Conservation (phyloP, 2,888 invertebrate genomes). For the Drosophila prostipennis region DNA sequence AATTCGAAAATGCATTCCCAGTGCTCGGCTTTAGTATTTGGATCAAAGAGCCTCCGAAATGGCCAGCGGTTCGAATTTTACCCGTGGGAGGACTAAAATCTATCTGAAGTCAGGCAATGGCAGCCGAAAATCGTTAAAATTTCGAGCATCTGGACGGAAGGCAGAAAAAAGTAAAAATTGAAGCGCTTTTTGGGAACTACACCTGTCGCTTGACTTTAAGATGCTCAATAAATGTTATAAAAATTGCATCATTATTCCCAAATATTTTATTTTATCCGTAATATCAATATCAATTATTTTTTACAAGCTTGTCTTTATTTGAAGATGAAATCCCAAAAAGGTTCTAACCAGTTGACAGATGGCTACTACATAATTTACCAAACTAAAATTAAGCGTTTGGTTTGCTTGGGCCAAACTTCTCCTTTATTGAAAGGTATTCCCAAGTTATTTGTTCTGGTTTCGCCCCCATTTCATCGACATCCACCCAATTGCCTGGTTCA, state of each 20-base stretch:
- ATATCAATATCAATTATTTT: background rate
- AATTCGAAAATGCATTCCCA: slow-evolving; percentile 63
- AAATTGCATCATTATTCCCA: no score
- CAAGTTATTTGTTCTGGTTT: slow-evolving; percentile 23
- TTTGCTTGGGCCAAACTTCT: slow-evolving; percentile 10
- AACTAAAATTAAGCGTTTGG: slow-evolving; percentile 7
- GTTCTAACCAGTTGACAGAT: background rate
- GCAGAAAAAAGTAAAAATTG: background rate
- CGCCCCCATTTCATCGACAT: slow-evolving; percentile 5
- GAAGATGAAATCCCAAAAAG: background rate
- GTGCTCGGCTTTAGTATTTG: slow-evolving; percentile 48
- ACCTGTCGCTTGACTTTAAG: background rate
- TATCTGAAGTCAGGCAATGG: background rate
- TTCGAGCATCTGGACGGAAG: background rate
- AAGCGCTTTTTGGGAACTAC: background rate
- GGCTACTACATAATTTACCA: slow-evolving; percentile 1
- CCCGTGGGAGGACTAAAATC: background rate
- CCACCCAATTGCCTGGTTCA: slow-evolving; percentile 6
- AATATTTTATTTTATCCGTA: background rate
- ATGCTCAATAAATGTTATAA: background rate
- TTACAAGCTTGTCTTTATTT: background rate
- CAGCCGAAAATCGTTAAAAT: background rate
- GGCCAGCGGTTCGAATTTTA: slow-evolving; percentile 4
- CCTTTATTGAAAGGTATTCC: slow-evolving; percentile 34
- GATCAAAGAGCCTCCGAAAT: slow-evolving; percentile 33